Percentiles rank a stretch among this genome's conserved stretches.
These are phyloP conservation scores for Phoenicopterus ruber DNA, from an alignment of 2,113 vertebrate genomes.

Conservation along the genomic window DNA sequence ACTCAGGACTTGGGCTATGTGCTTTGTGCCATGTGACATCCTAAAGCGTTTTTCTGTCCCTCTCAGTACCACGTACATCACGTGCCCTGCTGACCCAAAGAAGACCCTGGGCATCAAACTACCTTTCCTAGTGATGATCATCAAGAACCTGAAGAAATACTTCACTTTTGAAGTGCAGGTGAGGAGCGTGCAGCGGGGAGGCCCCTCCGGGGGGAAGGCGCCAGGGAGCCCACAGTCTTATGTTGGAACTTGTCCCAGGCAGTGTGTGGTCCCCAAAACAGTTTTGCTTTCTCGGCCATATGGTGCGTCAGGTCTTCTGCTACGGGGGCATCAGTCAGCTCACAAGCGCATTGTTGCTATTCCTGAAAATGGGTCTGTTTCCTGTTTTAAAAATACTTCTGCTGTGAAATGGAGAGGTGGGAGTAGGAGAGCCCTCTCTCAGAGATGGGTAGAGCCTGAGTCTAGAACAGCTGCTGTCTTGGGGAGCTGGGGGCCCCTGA, in stretches of 20 bases:
- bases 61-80: constrained; percentile 93
- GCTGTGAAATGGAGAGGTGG: not conserved
- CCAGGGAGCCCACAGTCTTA: not conserved
- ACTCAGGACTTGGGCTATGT: not conserved
- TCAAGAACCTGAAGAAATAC: constrained; percentile 97
- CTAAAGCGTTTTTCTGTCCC: constrained; percentile 12
- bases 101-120: constrained; percentile 95
- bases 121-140: constrained; percentile 96
- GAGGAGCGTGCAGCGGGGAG: not conserved
- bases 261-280: not conserved
- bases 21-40: not conserved
- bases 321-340: not conserved
- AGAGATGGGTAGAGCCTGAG: not conserved
- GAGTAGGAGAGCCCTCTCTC: not conserved
- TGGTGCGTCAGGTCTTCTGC: not conserved
- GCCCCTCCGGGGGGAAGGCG: not conserved
- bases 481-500: too few species aligned
- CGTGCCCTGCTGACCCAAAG: constrained; percentile 96
- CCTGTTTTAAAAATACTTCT: not conserved
- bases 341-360: not conserved
- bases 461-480: too few species aligned
- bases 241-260: not conserved
- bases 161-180: constrained; percentile 99
- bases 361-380: not conserved
- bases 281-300: not conserved